Evolutionary conservation across 2,797 vertebrate genomes (phyloP).

Genomic region (Anisognathus igniventris): DNA sequence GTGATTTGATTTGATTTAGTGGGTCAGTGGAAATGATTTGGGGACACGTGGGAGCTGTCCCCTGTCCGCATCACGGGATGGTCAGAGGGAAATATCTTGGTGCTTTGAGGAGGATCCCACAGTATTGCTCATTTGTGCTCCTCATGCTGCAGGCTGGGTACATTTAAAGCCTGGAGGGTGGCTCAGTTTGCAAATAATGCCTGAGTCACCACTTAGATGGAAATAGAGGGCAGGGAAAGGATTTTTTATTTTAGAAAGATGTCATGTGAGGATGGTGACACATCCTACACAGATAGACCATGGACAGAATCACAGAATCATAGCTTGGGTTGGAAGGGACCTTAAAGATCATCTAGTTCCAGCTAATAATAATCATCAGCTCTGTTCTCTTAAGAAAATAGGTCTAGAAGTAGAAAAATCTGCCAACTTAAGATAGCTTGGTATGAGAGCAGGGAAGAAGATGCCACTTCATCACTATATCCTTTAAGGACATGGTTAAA

Average conservation of each 20-base stretch:
- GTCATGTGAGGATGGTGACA: not conserved
- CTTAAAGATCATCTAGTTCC: not conserved
- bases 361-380: not conserved
- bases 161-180: not conserved
- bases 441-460: not conserved
- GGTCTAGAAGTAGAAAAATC: not conserved
- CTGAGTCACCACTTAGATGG: not conserved
- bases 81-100: not conserved
- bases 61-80: not conserved
- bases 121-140: not conserved
- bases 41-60: not conserved
- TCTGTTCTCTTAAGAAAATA: not conserved
- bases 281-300: not conserved
- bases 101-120: not conserved
- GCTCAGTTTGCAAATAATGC: not conserved
- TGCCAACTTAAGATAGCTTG: not conserved
- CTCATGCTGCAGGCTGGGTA: not conserved
- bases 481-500: not conserved
- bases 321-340: not conserved
- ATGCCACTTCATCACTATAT: not conserved
- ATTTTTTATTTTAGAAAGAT: not conserved
- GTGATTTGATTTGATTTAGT: slow-evolving; percentile 48
- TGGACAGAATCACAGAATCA: not conserved
- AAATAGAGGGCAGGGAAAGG: not conserved
- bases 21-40: not conserved